phyloP scores from a whole-genome alignment of 2,113 vertebrate species.

The Callionymus lyra region DNA sequence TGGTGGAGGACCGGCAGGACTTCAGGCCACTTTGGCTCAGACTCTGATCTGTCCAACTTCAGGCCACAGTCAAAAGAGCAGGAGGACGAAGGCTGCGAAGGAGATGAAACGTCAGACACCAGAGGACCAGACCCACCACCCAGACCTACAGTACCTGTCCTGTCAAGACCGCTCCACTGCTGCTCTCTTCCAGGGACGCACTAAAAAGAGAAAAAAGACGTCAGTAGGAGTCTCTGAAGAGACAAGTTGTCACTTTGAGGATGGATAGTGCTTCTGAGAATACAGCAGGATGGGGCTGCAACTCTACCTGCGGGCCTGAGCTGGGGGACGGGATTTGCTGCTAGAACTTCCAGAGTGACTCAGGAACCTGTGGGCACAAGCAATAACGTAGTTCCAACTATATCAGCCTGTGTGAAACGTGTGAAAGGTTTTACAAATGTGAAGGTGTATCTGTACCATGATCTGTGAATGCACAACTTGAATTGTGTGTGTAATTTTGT shows the following conservation, averaged over 20 bases:
- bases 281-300: too few relatives aligned
- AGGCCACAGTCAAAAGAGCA: constrained; percentile 72
- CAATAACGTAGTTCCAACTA: too few relatives aligned
- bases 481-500: too few relatives aligned
- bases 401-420: too few relatives aligned
- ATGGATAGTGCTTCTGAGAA: too few relatives aligned
- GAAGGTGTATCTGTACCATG: too few relatives aligned
- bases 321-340: constrained; percentile 72
- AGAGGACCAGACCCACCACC: neutral
- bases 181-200: constrained; percentile 79
- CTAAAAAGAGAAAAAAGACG: constrained; percentile 53
- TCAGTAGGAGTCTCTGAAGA: too few relatives aligned
- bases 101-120: neutral
- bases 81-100: constrained; percentile 57
- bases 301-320: constrained; percentile 78
- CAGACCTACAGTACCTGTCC: constrained; percentile 73
- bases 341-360: constrained; percentile 78
- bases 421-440: too few relatives aligned
- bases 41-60: constrained; percentile 68
- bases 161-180: constrained; percentile 67
- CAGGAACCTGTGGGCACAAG: constrained; percentile 70
- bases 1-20: constrained; percentile 83
- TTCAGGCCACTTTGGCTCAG: constrained; percentile 82
- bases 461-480: too few relatives aligned
- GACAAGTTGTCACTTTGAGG: too few relatives aligned